Percentiles rank a stretch among this genome's conserved stretches.
Evolutionary conservation across 2,113 vertebrate genomes (phyloP).

Genomic region (Sigmodon hispidus): DNA sequence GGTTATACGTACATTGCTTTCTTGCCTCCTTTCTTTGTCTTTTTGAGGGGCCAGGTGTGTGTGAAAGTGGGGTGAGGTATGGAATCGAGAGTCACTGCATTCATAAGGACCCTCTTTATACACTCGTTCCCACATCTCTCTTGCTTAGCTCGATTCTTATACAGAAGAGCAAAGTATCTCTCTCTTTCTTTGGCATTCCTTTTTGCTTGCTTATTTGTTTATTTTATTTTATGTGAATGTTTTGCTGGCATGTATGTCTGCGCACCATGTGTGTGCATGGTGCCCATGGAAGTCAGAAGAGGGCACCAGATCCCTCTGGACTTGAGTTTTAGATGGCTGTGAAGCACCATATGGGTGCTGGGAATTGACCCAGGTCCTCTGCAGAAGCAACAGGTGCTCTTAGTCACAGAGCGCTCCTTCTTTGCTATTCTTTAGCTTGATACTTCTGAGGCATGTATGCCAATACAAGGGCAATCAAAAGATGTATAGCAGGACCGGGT

Average conservation of each 20-base stretch:
- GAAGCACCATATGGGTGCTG: neutral
- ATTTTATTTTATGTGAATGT: neutral
- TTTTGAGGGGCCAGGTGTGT: neutral
- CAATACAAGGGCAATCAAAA: neutral
- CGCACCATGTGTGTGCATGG: too few relatives aligned
- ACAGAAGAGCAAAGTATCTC: neutral
- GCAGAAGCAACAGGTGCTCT: neutral
- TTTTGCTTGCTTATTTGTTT: neutral
- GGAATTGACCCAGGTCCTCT: neutral
- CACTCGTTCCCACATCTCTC: neutral
- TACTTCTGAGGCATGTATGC: accelerated
- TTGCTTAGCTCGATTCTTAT: neutral
- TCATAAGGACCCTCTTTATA: neutral
- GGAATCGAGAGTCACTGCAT: neutral
- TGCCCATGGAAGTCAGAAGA: neutral
- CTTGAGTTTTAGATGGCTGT: neutral
- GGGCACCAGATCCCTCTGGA: too few relatives aligned
- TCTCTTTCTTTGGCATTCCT: neutral
- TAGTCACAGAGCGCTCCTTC: neutral
- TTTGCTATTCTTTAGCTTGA: neutral
- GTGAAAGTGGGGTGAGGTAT: neutral
- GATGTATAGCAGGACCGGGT: too few relatives aligned
- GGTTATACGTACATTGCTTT: neutral
- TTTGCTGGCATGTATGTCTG: neutral
- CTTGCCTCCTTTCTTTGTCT: conserved; percentile 52